Evolutionary conservation across 2,797 vertebrate species (phyloP).

Genomic region (Myripristis jacobus): DNA sequence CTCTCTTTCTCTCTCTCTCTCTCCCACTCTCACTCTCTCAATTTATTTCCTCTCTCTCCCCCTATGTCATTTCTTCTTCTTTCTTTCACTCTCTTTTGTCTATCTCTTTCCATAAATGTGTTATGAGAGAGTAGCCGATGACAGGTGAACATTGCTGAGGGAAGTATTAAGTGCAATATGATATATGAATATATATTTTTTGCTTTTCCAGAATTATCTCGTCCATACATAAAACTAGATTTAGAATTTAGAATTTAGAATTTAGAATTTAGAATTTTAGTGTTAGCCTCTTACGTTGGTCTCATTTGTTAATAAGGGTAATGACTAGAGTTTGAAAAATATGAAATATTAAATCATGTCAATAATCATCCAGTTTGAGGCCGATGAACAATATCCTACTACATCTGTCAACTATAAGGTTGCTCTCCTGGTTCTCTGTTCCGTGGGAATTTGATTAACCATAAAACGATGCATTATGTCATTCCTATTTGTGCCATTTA

Average conservation of each 20-base stretch:
- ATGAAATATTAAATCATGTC: constrained; percentile 38
- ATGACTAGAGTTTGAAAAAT: constrained; percentile 24
- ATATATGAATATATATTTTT: constrained; percentile 41
- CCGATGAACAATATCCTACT: constrained; percentile 62
- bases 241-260: too few species aligned
- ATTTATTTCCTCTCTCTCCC: constrained; percentile 74
- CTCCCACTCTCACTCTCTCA: constrained; percentile 53
- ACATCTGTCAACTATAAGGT: constrained; percentile 76
- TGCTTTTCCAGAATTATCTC: constrained; percentile 40
- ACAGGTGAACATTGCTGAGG: constrained; percentile 73
- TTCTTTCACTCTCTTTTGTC: constrained; percentile 70
- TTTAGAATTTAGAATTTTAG: too few species aligned
- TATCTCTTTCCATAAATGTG: constrained; percentile 63
- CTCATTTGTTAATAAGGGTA: constrained; percentile 26
- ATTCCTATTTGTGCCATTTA: constrained; percentile 80
- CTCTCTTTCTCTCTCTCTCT: constrained; percentile 54
- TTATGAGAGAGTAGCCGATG: constrained; percentile 72
- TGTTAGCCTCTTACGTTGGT: constrained; percentile 14
- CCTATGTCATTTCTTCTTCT: constrained; percentile 71
- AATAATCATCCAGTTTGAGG: constrained; percentile 61
- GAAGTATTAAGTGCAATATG: constrained; percentile 53
- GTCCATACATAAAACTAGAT: constrained; percentile 23
- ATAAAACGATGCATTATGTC: constrained; percentile 85
- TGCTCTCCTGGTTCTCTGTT: constrained; percentile 69
- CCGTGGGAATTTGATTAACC: constrained; percentile 84